These are phyloP conservation scores for Pituophis catenifer DNA, from an alignment of 2,113 vertebrate genomes.

Conservation along the genomic window DNA sequence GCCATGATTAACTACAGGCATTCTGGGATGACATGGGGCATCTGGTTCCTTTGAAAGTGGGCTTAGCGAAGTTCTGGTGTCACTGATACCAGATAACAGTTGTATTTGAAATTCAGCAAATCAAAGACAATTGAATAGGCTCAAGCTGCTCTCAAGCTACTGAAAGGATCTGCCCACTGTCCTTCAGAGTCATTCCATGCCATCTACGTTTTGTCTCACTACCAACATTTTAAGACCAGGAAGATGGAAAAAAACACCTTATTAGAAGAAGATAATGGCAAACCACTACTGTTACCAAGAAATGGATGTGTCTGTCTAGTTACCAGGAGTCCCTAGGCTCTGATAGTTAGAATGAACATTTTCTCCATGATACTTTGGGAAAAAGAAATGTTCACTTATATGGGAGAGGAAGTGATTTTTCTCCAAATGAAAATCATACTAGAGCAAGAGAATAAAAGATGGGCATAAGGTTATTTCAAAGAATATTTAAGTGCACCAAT, in stretches of 20 bases:
- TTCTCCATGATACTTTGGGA: not conserved
- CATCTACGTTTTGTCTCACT: not conserved
- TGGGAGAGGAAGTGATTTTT: not conserved
- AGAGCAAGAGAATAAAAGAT: not conserved
- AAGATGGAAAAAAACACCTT: not conserved
- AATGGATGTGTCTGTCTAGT: not conserved
- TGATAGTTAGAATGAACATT: not conserved
- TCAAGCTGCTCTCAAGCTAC: not conserved
- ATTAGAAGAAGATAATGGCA: not conserved
- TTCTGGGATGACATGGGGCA: not conserved
- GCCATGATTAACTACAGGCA: not conserved
- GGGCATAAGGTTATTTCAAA: conserved; percentile 13
- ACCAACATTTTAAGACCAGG: not conserved
- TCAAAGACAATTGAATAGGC: not conserved
- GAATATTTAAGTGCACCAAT: conserved; percentile 42
- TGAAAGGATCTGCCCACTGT: not conserved
- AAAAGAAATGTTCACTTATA: not conserved
- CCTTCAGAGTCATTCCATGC: not conserved
- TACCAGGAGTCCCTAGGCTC: not conserved
- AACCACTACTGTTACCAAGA: not conserved
- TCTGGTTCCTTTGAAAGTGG: not conserved
- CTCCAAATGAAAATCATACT: not conserved
- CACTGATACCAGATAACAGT: not conserved
- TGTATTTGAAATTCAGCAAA: not conserved
- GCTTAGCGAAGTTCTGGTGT: not conserved